Conservation (phyloP, 2,888 invertebrate genomes). For the Gryllus longicercus region DNA sequence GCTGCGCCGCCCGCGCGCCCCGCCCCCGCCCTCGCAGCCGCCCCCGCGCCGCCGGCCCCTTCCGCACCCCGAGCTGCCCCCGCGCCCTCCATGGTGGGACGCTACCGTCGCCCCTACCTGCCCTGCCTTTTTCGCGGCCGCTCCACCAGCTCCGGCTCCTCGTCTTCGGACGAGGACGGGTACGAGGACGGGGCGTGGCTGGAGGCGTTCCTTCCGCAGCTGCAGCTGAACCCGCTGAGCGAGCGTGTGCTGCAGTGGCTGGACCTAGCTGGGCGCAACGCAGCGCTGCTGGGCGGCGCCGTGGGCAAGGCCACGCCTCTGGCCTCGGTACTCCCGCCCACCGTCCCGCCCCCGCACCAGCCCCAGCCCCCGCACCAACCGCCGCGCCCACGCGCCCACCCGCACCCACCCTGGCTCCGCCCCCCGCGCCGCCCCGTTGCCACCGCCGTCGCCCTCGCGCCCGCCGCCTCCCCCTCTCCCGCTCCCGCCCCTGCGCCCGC, state of each 20-base stretch:
- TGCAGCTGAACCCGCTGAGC: constrained; percentile 52
- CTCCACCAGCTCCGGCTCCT: constrained; percentile 19
- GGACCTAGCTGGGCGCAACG: constrained; percentile 63
- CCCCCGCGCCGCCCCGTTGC: constrained; percentile 29
- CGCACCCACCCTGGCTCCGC: background rate
- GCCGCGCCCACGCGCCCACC: background rate
- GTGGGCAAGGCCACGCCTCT: background rate
- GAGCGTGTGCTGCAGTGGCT: constrained; percentile 77
- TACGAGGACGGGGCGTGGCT: constrained; percentile 27
- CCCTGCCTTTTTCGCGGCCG: constrained; percentile 28
- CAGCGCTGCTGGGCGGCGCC: background rate
- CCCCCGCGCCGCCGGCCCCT: constrained; percentile 18
- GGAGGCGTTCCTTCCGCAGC: constrained; percentile 20
- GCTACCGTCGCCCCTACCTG: constrained; percentile 32
- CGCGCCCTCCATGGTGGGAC: constrained; percentile 28
- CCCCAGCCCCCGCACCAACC: background rate
- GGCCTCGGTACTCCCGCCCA: background rate
- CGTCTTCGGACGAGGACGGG: constrained; percentile 23
- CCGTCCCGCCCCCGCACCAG: background rate
- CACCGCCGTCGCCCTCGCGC: constrained; percentile 31
- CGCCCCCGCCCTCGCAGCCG: constrained; percentile 4
- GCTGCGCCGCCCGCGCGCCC: background rate
- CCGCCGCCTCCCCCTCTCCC: background rate
- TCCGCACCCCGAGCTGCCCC: constrained; percentile 20
- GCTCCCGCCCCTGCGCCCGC: background rate